A percentile compares a stretch with the other conserved stretches of the same genome.
phyloP scores from a whole-genome alignment of 2,888 invertebrate species.

The Diplolepis rosae region DNA sequence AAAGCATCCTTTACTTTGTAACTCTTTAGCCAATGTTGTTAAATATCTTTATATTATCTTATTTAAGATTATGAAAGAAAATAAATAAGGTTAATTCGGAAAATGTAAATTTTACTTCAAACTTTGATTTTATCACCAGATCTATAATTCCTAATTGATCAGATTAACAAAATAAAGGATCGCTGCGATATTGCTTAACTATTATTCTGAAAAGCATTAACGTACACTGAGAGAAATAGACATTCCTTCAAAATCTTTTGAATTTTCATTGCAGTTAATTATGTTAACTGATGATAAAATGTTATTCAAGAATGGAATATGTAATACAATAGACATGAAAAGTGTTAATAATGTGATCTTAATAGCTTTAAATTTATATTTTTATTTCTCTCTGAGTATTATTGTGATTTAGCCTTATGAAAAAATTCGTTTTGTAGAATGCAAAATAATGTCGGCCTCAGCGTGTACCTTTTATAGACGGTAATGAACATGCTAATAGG shows the following conservation, averaged over 20 bases:
- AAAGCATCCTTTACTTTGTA: conserved; percentile 31
- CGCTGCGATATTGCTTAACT: not conserved
- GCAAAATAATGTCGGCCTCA: conserved; percentile 14
- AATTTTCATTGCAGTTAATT: not conserved
- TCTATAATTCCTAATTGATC: not conserved
- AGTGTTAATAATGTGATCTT: not conserved
- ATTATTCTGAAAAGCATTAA: conserved; percentile 25
- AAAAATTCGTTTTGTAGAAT: conserved; percentile 16
- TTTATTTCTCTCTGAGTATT: conserved; percentile 30
- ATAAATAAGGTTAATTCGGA: no score
- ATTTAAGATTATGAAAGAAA: not conserved
- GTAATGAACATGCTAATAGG: conserved; percentile 56
- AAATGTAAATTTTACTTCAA: not conserved
- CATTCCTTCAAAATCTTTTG: not conserved
- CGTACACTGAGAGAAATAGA: conserved; percentile 21
- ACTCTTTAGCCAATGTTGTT: conserved; percentile 13
- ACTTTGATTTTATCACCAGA: not conserved
- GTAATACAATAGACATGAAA: no score
- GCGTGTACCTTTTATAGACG: conserved; percentile 31
- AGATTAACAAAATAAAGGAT: conserved; percentile 30
- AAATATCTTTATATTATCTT: not conserved
- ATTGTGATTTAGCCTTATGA: conserved; percentile 20
- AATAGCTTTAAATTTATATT: no score
- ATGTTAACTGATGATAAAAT: no score
- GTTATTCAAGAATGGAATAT: no score